Evolutionary conservation across 2,888 invertebrate genomes (phyloP).

Genomic region (Eilema caniola): DNA sequence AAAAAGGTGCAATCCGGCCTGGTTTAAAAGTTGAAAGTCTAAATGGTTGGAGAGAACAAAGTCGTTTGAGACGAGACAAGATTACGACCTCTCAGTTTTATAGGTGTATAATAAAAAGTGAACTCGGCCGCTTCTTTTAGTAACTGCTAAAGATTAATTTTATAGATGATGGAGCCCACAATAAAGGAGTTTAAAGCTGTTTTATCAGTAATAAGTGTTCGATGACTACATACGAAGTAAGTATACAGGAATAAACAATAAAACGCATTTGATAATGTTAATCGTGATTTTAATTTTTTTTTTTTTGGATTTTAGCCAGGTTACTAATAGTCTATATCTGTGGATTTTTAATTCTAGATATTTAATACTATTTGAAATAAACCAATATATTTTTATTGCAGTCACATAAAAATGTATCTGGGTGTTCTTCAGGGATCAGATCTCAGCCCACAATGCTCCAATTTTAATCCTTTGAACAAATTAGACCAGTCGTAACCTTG

Average conservation of each 20-base stretch:
- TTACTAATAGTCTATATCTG: background rate
- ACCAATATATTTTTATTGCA: background rate
- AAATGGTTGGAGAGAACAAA: slow-evolving; percentile 58
- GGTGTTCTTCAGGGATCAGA: slow-evolving; percentile 56
- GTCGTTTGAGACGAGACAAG: slow-evolving; percentile 56
- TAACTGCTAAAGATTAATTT: slow-evolving; percentile 69
- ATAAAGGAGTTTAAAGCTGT: slow-evolving; percentile 64
- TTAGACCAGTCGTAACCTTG: slow-evolving; percentile 62
- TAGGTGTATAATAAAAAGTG: slow-evolving; percentile 75
- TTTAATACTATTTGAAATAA: background rate
- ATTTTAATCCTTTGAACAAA: slow-evolving; percentile 57
- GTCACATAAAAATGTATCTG: background rate
- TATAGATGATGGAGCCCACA: slow-evolving; percentile 65
- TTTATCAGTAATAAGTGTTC: slow-evolving; percentile 42
- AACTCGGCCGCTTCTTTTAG: slow-evolving; percentile 75
- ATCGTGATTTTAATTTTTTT: no score
- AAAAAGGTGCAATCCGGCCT: slow-evolving; percentile 71
- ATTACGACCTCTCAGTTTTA: slow-evolving; percentile 78
- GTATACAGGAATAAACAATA: slow-evolving; percentile 18
- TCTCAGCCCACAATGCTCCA: slow-evolving; percentile 48
- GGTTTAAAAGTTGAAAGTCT: slow-evolving; percentile 62
- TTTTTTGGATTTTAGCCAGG: no score
- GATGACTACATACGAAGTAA: slow-evolving; percentile 22
- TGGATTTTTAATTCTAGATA: background rate
- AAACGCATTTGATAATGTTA: slow-evolving; percentile 23